Conservation (phyloP, 1,140 invertebrate species). For the Danaus plexippus region DNA sequence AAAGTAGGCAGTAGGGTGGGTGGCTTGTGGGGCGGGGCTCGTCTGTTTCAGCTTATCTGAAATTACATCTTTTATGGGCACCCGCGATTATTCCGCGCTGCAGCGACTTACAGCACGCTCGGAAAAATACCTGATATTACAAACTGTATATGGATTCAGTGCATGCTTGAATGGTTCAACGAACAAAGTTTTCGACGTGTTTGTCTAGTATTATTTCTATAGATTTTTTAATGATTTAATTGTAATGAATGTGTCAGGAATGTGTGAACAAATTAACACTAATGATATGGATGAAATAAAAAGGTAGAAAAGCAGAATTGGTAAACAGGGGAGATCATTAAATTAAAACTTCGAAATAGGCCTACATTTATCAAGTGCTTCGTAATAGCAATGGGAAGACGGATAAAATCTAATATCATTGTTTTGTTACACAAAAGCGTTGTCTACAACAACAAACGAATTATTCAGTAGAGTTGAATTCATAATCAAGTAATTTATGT, state of each 20-base stretch:
- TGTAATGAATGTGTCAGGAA: no score
- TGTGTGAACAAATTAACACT: no score
- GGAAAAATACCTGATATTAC: slow-evolving; percentile 58
- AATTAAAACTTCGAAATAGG: slow-evolving; percentile 1
- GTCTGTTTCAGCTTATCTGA: slow-evolving; percentile 71
- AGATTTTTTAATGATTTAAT: no score
- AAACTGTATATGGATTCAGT: slow-evolving; percentile 25
- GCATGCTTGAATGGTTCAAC: no score
- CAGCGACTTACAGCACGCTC: slow-evolving; percentile 61
- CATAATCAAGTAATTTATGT: slow-evolving; percentile 73
- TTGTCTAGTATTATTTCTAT: slow-evolving; percentile 4
- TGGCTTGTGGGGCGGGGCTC: slow-evolving; percentile 49
- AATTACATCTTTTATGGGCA: slow-evolving; percentile 72
- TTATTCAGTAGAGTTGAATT: slow-evolving; percentile 68
- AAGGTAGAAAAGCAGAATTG: no score
- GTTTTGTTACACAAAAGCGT: slow-evolving; percentile 60
- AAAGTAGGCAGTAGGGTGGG: slow-evolving; percentile 58
- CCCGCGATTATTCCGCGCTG: slow-evolving; percentile 70
- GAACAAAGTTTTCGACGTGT: background rate
- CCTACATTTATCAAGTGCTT: slow-evolving; percentile 20
- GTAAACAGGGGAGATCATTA: background rate
- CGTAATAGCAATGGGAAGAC: slow-evolving; percentile 27
- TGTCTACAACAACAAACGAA: slow-evolving; percentile 65
- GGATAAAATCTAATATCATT: slow-evolving; percentile 53
- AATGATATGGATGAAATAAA: no score